Conservation (phyloP, 2,113 vertebrate species). For the Neofelis nebulosa region DNA sequence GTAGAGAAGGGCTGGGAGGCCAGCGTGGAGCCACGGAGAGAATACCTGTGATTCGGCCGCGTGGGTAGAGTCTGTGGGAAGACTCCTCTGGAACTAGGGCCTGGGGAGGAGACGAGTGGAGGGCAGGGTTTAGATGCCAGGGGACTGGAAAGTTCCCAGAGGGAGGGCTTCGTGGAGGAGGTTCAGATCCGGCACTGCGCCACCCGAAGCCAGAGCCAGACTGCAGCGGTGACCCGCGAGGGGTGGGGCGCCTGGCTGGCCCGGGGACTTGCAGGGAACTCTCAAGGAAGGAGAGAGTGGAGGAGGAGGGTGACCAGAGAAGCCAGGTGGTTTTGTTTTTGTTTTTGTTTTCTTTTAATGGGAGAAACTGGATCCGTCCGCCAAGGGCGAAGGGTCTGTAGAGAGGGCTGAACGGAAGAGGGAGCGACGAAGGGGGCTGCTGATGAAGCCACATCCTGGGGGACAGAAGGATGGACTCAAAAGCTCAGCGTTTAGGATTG, state of each 20-base stretch:
- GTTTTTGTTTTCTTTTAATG: too few relatives aligned
- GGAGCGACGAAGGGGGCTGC: not conserved
- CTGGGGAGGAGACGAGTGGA: not conserved
- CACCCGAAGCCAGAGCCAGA: not conserved
- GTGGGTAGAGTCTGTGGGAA: not conserved
- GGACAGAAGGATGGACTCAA: conserved; percentile 25
- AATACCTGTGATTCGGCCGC: not conserved
- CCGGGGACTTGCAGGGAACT: not conserved
- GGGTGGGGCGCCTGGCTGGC: not conserved
- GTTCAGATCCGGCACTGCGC: not conserved
- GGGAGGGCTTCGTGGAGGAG: not conserved
- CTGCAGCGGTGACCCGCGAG: not conserved
- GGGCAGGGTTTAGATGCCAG: not conserved
- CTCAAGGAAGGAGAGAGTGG: not conserved
- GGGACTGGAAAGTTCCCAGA: not conserved
- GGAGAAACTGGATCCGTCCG: not conserved
- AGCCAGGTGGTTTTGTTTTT: not conserved
- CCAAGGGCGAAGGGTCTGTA: not conserved
- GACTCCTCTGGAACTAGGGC: not conserved
- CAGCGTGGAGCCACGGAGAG: not conserved
- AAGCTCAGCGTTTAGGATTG: not conserved
- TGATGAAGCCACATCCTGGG: accelerated
- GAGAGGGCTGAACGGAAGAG: not conserved
- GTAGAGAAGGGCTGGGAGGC: not conserved
- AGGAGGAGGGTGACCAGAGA: not conserved